Conservation (phyloP, 2,888 invertebrate genomes). For the Arge pagana region DNA sequence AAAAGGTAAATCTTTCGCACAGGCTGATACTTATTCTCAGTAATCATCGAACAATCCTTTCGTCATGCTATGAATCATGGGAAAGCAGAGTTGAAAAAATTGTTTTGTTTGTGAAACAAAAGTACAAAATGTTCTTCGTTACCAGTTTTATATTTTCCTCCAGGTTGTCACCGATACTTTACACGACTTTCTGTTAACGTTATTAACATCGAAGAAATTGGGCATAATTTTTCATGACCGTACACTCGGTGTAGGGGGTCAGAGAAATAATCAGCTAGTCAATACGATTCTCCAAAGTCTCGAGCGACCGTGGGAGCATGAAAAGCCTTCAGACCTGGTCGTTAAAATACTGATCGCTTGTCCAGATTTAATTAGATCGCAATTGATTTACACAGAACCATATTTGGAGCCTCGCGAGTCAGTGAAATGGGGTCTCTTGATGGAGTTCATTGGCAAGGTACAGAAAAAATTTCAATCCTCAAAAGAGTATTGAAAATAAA, state of each 20-base stretch:
- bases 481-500: neutral
- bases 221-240: slow-evolving; percentile 79
- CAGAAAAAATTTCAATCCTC: neutral
- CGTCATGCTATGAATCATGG: neutral
- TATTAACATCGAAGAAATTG: slow-evolving; percentile 76
- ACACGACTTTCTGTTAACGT: slow-evolving; percentile 72
- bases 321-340: slow-evolving; percentile 67
- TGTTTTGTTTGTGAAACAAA: too few relatives aligned
- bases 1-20: slow-evolving; percentile 46
- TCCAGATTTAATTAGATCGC: slow-evolving; percentile 72
- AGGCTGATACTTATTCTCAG: neutral
- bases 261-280: slow-evolving; percentile 66
- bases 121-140: neutral
- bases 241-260: slow-evolving; percentile 65
- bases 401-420: slow-evolving; percentile 64
- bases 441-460: slow-evolving; percentile 49
- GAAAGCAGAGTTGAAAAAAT: neutral
- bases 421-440: slow-evolving; percentile 47
- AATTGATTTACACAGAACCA: slow-evolving; percentile 65
- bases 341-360: slow-evolving; percentile 69
- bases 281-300: slow-evolving; percentile 68
- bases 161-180: slow-evolving; percentile 63
- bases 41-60: neutral
- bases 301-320: slow-evolving; percentile 72
- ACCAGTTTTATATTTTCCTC: slow-evolving; percentile 17